phyloP scores from a whole-genome alignment of 2,797 vertebrate genomes.

The Tangara arthus region DNA sequence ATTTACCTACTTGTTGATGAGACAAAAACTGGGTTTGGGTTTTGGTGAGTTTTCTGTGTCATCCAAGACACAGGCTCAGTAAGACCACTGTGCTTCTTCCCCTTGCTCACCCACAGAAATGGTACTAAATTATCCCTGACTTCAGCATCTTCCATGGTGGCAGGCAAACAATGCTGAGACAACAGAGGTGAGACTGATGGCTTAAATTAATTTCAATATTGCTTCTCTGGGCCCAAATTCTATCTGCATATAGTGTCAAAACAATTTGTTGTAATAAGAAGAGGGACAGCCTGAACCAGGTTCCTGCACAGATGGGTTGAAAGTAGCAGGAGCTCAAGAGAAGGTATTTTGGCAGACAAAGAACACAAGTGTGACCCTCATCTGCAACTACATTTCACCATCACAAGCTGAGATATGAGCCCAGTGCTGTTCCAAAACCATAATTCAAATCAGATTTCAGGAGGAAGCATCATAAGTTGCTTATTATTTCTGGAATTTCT shows the following conservation, averaged over 20 bases:
- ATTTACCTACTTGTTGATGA: background rate
- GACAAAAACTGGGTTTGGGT: background rate
- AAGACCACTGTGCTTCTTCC: background rate
- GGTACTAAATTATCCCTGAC: background rate
- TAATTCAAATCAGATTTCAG: conserved; percentile 45
- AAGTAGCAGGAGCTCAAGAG: background rate
- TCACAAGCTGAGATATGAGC: background rate
- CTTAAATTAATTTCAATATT: background rate
- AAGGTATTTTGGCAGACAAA: conserved; percentile 18
- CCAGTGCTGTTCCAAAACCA: background rate
- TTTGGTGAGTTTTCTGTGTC: background rate
- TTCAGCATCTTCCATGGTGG: background rate
- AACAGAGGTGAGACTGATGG: background rate
- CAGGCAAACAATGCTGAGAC: background rate
- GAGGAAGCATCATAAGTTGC: conserved; percentile 16
- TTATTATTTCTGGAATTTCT: conserved; percentile 52
- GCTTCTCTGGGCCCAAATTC: background rate
- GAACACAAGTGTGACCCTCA: background rate
- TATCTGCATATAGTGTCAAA: background rate
- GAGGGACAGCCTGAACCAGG: background rate
- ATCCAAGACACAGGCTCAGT: background rate
- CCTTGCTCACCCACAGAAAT: accelerated
- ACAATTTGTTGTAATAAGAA: background rate
- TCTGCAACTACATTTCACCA: background rate
- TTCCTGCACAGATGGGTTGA: background rate